phyloP scores from a whole-genome alignment of 2,888 invertebrate species.

The Euproctis similis region DNA sequence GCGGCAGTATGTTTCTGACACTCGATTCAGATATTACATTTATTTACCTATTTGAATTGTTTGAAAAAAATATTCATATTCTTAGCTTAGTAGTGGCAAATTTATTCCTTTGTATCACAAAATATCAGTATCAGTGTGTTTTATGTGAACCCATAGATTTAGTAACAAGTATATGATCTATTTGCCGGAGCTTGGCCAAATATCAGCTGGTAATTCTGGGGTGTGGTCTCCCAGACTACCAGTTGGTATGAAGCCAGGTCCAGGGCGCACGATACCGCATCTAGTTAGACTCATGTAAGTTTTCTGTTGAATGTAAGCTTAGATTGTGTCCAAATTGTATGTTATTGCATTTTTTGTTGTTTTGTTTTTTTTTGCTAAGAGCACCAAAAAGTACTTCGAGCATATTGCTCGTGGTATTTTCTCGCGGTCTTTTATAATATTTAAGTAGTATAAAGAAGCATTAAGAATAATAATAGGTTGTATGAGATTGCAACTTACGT shows the following conservation, averaged over 20 bases:
- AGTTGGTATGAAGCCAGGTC: conserved; percentile 84
- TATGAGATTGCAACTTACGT: too few species aligned
- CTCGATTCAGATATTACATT: too few species aligned
- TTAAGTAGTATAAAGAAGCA: too few species aligned
- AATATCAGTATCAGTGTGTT: not conserved
- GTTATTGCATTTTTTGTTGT: not conserved
- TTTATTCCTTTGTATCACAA: too few species aligned
- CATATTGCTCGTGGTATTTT: not conserved
- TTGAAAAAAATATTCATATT: too few species aligned
- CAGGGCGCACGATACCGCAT: conserved; percentile 27
- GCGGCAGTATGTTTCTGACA: too few species aligned
- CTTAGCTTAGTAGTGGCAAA: too few species aligned
- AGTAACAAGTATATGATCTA: conserved; percentile 14
- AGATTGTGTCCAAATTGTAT: conserved; percentile 13
- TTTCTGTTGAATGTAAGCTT: conserved; percentile 27
- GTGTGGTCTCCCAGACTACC: conserved; percentile 85
- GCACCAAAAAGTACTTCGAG: conserved; percentile 2
- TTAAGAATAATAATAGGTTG: too few species aligned
- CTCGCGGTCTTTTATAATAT: too few species aligned
- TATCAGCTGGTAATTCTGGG: conserved; percentile 99
- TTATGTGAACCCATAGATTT: conserved; percentile 5
- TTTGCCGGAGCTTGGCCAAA: conserved; percentile 75
- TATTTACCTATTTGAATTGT: too few species aligned
- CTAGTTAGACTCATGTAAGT: conserved; percentile 55
- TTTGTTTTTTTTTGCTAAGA: conserved; percentile 1